Percentiles rank a stretch among this genome's conserved stretches.
Conservation (phyloP, 2,888 invertebrate species). For the Dynastes grantii region DNA sequence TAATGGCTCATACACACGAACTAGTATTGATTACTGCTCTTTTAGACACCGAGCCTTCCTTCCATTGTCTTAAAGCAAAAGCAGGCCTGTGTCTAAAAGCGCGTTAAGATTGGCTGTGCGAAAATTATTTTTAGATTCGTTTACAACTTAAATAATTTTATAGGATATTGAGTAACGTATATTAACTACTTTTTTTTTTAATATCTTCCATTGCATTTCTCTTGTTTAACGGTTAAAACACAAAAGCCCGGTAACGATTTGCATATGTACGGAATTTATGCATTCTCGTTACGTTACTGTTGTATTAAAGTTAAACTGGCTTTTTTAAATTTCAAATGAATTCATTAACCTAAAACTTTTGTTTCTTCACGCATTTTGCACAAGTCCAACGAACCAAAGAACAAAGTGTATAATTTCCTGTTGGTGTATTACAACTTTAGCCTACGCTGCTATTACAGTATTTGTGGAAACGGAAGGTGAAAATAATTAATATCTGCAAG, state of each 20-base stretch:
- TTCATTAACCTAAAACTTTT: conserved; percentile 21
- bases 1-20: background rate
- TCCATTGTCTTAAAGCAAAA: background rate
- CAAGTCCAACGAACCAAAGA: conserved; percentile 23
- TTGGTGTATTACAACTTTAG: background rate
- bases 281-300: background rate
- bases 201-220: too few species aligned
- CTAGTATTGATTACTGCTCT: conserved; percentile 7
- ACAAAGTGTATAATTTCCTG: conserved; percentile 20
- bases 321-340: conserved; percentile 10
- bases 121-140: too few species aligned
- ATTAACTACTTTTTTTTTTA: too few species aligned
- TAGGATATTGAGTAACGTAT: too few species aligned
- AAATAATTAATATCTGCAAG: background rate
- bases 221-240: too few species aligned
- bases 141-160: too few species aligned
- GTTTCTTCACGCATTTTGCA: conserved; percentile 19
- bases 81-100: too few species aligned
- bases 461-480: conserved; percentile 17
- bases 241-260: too few species aligned
- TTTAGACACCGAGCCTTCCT: background rate
- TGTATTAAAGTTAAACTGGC: background rate
- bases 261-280: too few species aligned
- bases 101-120: too few species aligned
- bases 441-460: background rate